Evolutionary conservation across 2,888 invertebrate genomes (phyloP).

Genomic region (Folsomia candida): DNA sequence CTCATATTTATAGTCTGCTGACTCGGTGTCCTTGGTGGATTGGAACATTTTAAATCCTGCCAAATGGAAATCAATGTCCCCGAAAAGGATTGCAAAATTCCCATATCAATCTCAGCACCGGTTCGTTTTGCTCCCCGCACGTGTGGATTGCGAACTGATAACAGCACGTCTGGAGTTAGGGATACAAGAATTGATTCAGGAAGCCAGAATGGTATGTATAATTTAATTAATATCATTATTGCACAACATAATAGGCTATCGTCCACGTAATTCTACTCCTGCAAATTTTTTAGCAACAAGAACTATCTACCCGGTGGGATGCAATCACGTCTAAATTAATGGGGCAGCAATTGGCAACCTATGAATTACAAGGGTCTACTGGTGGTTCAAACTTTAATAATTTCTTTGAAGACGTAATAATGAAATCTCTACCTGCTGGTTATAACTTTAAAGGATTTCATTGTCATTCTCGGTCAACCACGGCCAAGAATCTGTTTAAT

Average conservation of each 20-base stretch:
- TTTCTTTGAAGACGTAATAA: conserved; percentile 27
- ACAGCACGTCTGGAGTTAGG: conserved; percentile 28
- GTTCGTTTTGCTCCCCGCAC: conserved; percentile 10
- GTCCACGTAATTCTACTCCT: background rate
- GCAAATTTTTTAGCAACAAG: conserved; percentile 22
- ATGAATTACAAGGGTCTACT: conserved; percentile 31
- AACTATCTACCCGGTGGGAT: conserved; percentile 32
- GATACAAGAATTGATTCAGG: conserved; percentile 23
- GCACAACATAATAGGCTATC: background rate
- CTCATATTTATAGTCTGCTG: no score
- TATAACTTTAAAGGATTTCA: conserved; percentile 40
- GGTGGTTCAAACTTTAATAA: conserved; percentile 24
- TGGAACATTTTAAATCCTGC: conserved; percentile 38
- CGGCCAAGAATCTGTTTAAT: conserved; percentile 21
- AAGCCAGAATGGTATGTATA: conserved; percentile 22
- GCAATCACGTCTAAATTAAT: conserved; percentile 22
- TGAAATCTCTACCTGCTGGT: conserved; percentile 31
- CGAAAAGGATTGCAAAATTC: background rate
- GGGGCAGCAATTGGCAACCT: conserved; percentile 34
- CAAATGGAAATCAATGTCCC: conserved; percentile 41
- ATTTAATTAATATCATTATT: background rate
- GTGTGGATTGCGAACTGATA: conserved; percentile 13
- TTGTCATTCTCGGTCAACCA: conserved; percentile 19
- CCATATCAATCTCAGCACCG: conserved; percentile 13
- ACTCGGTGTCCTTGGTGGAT: conserved; percentile 22